Evolutionary conservation across 1,140 invertebrate species (phyloP).

Genomic region (Drosophila busckii): DNA sequence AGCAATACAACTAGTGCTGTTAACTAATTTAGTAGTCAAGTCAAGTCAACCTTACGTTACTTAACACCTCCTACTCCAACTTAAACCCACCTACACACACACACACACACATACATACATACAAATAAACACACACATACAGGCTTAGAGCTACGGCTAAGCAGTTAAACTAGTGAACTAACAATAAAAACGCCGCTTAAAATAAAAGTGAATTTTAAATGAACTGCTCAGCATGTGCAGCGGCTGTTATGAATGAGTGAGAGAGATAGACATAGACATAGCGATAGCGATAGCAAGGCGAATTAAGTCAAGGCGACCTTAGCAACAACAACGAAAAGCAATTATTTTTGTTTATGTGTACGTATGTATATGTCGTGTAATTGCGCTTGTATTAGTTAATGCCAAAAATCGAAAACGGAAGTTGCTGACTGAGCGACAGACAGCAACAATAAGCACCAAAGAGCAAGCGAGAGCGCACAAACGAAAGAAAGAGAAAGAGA

Average conservation of each 20-base stretch:
- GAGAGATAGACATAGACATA: constrained; percentile 8
- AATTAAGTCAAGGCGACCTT: constrained; percentile 5
- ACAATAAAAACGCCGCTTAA: constrained; percentile 13
- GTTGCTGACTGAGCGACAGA: constrained; percentile 38
- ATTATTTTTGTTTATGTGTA: constrained; percentile 62
- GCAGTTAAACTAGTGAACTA: constrained; percentile 22
- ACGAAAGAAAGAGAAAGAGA: neutral
- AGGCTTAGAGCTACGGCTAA: constrained; percentile 1
- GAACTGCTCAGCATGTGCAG: constrained; percentile 13
- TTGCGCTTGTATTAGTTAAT: constrained; percentile 63
- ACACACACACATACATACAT: constrained; percentile 22
- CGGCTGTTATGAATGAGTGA: constrained; percentile 31
- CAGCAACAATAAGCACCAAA: too few relatives aligned
- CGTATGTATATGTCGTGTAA: constrained; percentile 28
- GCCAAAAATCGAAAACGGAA: constrained; percentile 64
- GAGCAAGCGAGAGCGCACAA: neutral
- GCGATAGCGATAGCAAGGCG: neutral
- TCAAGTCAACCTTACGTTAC: constrained; percentile 40
- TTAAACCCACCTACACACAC: constrained; percentile 46
- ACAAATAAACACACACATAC: constrained; percentile 11
- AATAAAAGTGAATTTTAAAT: constrained; percentile 22
- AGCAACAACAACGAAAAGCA: constrained; percentile 60
- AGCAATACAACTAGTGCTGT: constrained; percentile 71
- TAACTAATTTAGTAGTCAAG: constrained; percentile 62
- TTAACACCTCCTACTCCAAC: constrained; percentile 47